Base-by-base conservation (phyloP, 2,113 vertebrate genomes). In the Artemisiospiza belli region DNA sequence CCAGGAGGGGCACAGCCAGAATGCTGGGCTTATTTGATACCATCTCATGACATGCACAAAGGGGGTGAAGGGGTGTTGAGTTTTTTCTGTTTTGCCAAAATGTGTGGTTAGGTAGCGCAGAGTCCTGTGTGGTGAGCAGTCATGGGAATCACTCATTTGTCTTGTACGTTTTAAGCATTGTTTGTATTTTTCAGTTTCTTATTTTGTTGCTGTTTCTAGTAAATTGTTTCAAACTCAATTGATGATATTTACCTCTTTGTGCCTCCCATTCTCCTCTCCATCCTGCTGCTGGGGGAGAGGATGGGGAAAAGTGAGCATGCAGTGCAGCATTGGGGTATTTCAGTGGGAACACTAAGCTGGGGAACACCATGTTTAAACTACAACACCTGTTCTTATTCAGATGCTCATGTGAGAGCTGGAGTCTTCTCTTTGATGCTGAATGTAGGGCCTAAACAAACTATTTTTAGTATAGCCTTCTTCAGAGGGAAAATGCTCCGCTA, bases 271-370 rank as follows among this genome's bases (percentile, higher is more conserved):
- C n/a, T 78, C 12, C 10, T 63, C 12, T 62, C n/a, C 10, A n/a
- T 79, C 16, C 24, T 16, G 9, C n/a, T 16, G 3, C n/a, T n/a
- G 19, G 6, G 10, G 20, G 3, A 54, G 10, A 9, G 15, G 18
- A 44, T 2, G 1, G 18, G 15, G 5, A 54, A 5, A 52, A 61
- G 33, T 22, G 3, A 68, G 10, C 0, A 0, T 37, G 18, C 33
- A 51, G 33, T 0, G 0, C 8, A 52, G 9, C 18, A 28, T 1
- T 39, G 39, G 5, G 12, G 6, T 69, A 10, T 39, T 46, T 78
- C 55, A 39, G 23, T n/a, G n/a, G 47, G 28, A 62, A 16, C 23
- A 23, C 28, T 23, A 39, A n/a, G 4, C 1, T 54, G 39, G 23
- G 28, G 39, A 70, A 30, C 46, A 39, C 19, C 7, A 16, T 62